Conservation (phyloP, 2,113 vertebrate species). For the Tyto alba region DNA sequence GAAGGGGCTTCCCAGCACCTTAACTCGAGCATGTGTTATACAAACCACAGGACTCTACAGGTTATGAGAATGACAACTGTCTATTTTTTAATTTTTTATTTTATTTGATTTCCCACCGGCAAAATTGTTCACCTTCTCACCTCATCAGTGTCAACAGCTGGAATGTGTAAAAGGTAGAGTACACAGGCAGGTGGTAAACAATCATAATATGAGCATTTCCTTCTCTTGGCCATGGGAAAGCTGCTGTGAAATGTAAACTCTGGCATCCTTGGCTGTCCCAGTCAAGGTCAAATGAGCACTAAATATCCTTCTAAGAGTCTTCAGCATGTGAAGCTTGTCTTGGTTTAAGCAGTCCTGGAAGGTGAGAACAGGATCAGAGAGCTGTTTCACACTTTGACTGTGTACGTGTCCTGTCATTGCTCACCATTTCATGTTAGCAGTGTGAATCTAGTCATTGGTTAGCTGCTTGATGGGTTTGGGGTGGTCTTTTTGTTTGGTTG, state of each 20-base stretch:
- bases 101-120: neutral
- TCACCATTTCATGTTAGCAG: neutral
- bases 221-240: neutral
- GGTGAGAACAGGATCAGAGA: neutral
- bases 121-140: slow-evolving; percentile 25
- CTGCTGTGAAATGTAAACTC: slow-evolving; percentile 29
- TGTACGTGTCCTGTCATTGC: neutral
- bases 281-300: slow-evolving; percentile 44
- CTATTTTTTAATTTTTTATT: neutral
- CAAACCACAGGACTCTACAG: neutral
- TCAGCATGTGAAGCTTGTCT: neutral
- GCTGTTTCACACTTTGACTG: neutral
- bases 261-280: slow-evolving; percentile 34
- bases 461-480: neutral
- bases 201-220: neutral
- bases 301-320: neutral
- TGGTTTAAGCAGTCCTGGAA: neutral
- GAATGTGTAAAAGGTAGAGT: slow-evolving; percentile 13
- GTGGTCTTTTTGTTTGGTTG: neutral
- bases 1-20: neutral
- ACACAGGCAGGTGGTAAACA: neutral
- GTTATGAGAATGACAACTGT: neutral
- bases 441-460: neutral
- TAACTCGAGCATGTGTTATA: neutral
- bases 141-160: neutral